Base-by-base conservation (phyloP, 37 sponge, comb jelly and placozoan species). In the Haliclona indistincta region DNA sequence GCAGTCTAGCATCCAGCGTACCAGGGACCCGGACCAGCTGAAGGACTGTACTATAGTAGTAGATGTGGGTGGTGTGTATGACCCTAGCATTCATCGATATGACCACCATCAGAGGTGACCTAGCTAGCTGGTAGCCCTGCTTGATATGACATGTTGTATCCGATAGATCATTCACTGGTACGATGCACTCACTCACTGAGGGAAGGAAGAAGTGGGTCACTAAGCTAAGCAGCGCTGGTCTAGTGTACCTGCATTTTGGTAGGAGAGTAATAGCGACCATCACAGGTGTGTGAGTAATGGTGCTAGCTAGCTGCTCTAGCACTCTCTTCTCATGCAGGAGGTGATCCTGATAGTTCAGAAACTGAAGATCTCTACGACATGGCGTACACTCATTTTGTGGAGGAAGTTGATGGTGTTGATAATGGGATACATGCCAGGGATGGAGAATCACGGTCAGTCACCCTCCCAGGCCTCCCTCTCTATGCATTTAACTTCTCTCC, bases 211-310 rank as follows among this genome's bases (percentile, higher is more conserved):
- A 74, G 26, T 96, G 87, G 82, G 6, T 29, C 23, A 96, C 97
- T n/a, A 96, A 93, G 67, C 88, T 96, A 38, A 96, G 97, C 80
- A 89, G 90, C 75, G 97, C 97, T 56, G 97, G 97, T 2, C 72
- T 96, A 36, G 83, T 96, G 51, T 92, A 92, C 83, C 63, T 80
- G 3, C 97, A 96, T 62, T 96, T 87, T 75, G 97, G 97, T 38
- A 77, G 73, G 19, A 38, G 84, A 8, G 84, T 89, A 22, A 55
- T 96, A 7, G 70, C 90, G 0, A 35, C 73, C 39, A 81, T 94
- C 45, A 45, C 81, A 45, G 81, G 81, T 81, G 41, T 47, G 51
- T 47, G 13, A 47, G 51, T 47, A 47, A 47, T 47, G 51, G 51
- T 10, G 51, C 13, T 25, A 58, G 28, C 60, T n/a, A n/a, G 22